These are phyloP conservation scores for Arbacia lixula DNA, from an alignment of 53 echinoderm and acorn worm species.

Conservation along the genomic window DNA sequence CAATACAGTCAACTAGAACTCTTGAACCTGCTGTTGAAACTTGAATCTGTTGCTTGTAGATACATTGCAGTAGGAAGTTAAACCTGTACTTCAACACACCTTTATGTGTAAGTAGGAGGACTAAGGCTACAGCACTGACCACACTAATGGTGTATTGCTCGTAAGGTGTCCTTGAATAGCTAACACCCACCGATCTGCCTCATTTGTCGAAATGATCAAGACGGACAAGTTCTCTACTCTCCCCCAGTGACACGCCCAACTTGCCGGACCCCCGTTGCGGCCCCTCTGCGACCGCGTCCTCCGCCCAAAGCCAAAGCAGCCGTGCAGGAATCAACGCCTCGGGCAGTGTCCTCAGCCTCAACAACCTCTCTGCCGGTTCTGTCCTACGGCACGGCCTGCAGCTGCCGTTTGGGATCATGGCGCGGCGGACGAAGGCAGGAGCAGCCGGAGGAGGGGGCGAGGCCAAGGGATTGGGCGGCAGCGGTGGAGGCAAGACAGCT, in stretches of 20 bases:
- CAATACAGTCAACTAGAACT: no score
- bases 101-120: no score
- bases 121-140: no score
- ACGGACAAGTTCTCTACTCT: conserved; percentile 53
- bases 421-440: conserved; percentile 15
- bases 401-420: conserved; percentile 60
- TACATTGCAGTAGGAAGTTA: no score
- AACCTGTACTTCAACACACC: no score
- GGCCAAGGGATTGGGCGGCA: conserved; percentile 25
- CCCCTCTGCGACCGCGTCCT: no score
- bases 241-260: conserved; percentile 51
- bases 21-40: no score
- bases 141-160: no score
- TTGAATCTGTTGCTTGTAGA: no score
- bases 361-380: conserved; percentile 17
- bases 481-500: conserved; percentile 1
- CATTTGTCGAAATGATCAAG: conserved; percentile 56
- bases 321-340: conserved; percentile 22
- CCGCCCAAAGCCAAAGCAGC: conserved; percentile 26
- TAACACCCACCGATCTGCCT: conserved; percentile 1
- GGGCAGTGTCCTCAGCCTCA: conserved; percentile 38
- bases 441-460: conserved; percentile 20
- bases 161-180: no score
- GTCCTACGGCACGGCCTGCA: conserved; percentile 54
- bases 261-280: background rate